Evolutionary conservation across 2,113 vertebrate genomes (phyloP).

Genomic region (Turdus rufiventris): DNA sequence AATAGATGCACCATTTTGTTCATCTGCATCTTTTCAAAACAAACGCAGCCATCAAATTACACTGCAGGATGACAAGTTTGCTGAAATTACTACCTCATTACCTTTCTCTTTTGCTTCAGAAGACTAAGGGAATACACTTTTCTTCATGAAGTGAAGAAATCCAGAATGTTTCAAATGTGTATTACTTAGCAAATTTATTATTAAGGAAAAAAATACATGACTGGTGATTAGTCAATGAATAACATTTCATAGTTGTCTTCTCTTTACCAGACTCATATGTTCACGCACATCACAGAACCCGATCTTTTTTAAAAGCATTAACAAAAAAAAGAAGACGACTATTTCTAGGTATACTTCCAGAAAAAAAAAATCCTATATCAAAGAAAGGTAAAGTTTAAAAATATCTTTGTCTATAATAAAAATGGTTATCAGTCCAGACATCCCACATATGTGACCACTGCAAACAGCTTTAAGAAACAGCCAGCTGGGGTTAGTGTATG

Average conservation of each 20-base stretch:
- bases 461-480: background rate
- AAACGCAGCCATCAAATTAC: constrained; percentile 9
- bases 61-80: background rate
- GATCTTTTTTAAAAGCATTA: background rate
- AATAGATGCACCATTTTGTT: background rate
- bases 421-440: background rate
- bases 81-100: background rate
- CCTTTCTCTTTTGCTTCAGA: background rate
- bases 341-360: background rate
- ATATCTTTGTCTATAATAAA: background rate
- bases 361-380: background rate
- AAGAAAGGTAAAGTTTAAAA: background rate
- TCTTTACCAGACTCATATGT: background rate
- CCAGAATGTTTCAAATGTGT: background rate
- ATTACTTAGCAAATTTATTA: background rate
- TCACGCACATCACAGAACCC: background rate
- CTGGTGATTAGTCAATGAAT: background rate
- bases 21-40: background rate
- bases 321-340: background rate
- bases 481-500: background rate
- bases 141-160: constrained; percentile 4
- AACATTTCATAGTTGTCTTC: background rate
- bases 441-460: background rate
- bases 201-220: background rate
- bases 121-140: background rate